Percentiles rank a stretch among this genome's conserved stretches.
Evolutionary conservation across 2,888 invertebrate species (phyloP).

Genomic region (Callyntrura sp.): DNA sequence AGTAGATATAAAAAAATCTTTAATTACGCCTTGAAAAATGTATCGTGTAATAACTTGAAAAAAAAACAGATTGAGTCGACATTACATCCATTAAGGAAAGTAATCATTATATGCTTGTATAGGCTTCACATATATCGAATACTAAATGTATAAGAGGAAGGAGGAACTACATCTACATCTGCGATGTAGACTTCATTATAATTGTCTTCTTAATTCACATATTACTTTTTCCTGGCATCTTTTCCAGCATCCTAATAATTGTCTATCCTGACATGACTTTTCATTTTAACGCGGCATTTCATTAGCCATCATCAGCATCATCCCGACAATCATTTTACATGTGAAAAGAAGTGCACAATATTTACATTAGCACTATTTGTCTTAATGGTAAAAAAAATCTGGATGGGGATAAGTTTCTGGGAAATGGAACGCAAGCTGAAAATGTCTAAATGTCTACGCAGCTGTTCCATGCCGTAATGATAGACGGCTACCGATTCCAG

Average conservation of each 20-base stretch:
- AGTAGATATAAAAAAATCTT: no score
- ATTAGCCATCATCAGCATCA: background rate
- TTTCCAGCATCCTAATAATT: background rate
- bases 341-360: no score
- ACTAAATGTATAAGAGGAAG: no score
- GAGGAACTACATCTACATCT: no score
- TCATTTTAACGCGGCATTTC: background rate
- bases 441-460: background rate
- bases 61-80: no score
- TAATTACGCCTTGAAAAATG: no score
- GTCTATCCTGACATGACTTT: background rate
- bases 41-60: background rate
- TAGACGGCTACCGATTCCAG: background rate
- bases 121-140: no score
- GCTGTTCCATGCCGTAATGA: background rate
- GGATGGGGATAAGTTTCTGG: background rate
- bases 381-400: background rate
- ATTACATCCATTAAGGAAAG: background rate
- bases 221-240: background rate
- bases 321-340: no score
- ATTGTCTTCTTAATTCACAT: no score
- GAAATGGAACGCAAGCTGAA: constrained; percentile 41
- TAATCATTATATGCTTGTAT: no score
- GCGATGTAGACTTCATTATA: no score
- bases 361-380: background rate